Evolutionary conservation across 35 echinoderm and acorn worm genomes (phyloP), one percentile per base, ranked within the genome.

Genomic region (Patiria miniata): DNA sequence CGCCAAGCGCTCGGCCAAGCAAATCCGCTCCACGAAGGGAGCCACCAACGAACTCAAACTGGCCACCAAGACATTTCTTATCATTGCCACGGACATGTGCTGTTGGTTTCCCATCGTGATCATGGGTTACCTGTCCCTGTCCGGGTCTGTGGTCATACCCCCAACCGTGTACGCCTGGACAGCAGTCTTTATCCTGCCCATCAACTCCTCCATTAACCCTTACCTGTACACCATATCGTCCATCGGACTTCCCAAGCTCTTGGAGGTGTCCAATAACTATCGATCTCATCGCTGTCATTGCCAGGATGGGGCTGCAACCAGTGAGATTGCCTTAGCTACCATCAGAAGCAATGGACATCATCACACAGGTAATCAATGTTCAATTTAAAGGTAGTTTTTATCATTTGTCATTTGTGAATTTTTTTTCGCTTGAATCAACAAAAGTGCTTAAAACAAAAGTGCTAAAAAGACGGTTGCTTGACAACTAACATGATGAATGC

Each of bases 181-280:
- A 6, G 91, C 91, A 19, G 85, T 93, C 79, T 87, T 93, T 68
- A 81, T 93, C 21, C 65, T 93, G n/a, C 91, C 91, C 9, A 87
- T 93, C 79, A 93, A 93, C 85, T 93, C 91, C 1, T 79, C 91
- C 53, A 87, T 93, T 38, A 93, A 93, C 47, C 91, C 91, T 10
- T 88, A 80, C 37, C 78, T 93, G 22, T 93, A 93, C 79, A 93
- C 91, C 19, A 87, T 87, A 44, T 87, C 85, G 7, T 50, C 85
- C 19, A 39, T 87, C 15, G 76, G 65, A 34, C 65, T 73, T 1
- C 65, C 65, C 26, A 73, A 73, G 8, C 29, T 73, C 8, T 10
- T 34, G 3, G 65, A 73, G 65, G 65, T 73, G 7, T 73, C 65
- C 26, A 30, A 73, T 14, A 73, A 73, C 65, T 73, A 73, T 23